Percentiles rank a stretch among this genome's conserved stretches.
These are phyloP conservation scores for Cheilosia soror DNA, from an alignment of 2,888 invertebrate genomes.

Conservation along the genomic window DNA sequence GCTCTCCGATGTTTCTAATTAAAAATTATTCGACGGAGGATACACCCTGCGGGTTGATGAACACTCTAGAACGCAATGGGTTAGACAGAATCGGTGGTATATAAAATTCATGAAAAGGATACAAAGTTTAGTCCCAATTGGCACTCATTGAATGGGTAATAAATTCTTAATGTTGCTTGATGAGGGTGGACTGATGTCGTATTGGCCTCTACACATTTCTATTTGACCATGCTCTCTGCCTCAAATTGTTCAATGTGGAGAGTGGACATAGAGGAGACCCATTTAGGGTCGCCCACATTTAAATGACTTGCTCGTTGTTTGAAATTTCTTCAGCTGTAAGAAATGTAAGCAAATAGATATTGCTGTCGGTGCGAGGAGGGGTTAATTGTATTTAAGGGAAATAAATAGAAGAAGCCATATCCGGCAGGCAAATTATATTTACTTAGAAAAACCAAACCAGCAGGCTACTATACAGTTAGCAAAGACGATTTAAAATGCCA, in stretches of 20 bases:
- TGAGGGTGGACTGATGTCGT: background rate
- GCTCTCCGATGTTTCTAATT: conserved; percentile 69
- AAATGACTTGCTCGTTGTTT: conserved; percentile 15
- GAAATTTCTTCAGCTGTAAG: conserved; percentile 22
- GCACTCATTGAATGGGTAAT: conserved; percentile 69
- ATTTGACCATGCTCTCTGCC: conserved; percentile 29
- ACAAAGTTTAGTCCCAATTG: conserved; percentile 65
- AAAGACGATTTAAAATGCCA: no score
- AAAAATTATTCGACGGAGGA: conserved; percentile 59
- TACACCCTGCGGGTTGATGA: conserved; percentile 10
- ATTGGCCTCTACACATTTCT: background rate
- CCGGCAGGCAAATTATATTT: no score
- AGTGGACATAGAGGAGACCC: conserved; percentile 9
- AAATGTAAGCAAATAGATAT: background rate
- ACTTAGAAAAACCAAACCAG: no score
- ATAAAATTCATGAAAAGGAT: conserved; percentile 69
- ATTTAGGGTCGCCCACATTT: conserved; percentile 31
- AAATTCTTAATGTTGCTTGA: conserved; percentile 66
- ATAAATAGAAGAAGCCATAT: no score
- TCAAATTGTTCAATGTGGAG: conserved; percentile 39
- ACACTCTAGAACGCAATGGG: conserved; percentile 50
- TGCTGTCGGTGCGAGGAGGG: background rate
- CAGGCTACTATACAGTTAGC: no score
- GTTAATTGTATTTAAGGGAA: no score
- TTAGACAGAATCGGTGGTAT: conserved; percentile 45